phyloP scores from a whole-genome alignment of 30 jellyfish, hydroid and myxozoan species.

The Phacellophora camtschatica region DNA sequence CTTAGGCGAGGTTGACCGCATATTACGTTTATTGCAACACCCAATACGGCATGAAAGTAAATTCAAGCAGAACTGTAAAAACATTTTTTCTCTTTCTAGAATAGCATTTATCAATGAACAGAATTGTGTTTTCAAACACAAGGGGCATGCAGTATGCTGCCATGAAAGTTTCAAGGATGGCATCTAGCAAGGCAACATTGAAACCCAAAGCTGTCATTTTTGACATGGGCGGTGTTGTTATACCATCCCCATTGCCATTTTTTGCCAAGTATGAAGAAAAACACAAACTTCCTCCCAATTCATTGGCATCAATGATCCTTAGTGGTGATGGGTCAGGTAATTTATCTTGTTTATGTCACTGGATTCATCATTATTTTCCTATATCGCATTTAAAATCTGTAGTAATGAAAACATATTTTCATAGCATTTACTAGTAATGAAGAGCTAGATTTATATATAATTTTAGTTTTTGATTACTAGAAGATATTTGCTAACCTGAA shows the following conservation, averaged over 20 bases:
- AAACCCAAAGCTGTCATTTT: conserved; percentile 79
- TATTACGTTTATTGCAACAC: too few relatives aligned
- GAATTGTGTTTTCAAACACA: neutral
- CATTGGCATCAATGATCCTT: conserved; percentile 49
- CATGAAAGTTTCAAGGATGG: conserved; percentile 15
- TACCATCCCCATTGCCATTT: conserved; percentile 75
- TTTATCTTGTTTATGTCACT: neutral
- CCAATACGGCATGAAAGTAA: too few relatives aligned
- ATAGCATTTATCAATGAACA: neutral
- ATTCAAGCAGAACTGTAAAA: too few relatives aligned
- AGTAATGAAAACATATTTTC: too few relatives aligned
- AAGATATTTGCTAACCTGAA: too few relatives aligned
- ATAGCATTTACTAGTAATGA: too few relatives aligned
- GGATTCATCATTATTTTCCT: too few relatives aligned
- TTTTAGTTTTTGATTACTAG: too few relatives aligned
- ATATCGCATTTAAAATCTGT: too few relatives aligned
- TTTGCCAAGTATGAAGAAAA: conserved; percentile 59
- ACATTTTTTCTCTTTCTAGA: neutral
- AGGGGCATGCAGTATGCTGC: neutral
- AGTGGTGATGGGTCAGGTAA: conserved; percentile 67
- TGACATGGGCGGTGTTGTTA: conserved; percentile 97
- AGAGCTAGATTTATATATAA: too few relatives aligned
- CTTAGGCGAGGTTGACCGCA: too few relatives aligned
- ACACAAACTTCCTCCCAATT: conserved; percentile 14
- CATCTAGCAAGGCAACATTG: neutral